Base-by-base conservation (phyloP, 92 coral and sea anemone species). In the Zoanthus solanderi region DNA sequence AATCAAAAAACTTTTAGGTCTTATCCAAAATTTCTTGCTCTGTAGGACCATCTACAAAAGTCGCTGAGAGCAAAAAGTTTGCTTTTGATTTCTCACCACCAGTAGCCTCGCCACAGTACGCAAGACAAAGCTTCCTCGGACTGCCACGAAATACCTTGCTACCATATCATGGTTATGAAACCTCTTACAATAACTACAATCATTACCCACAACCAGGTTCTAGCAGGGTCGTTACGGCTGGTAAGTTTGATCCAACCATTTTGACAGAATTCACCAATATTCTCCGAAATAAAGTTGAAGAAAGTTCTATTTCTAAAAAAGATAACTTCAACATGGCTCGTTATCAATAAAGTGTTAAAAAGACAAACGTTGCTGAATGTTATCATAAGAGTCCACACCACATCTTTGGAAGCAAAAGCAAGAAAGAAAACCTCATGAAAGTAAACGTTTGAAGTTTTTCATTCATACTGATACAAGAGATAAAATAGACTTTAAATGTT, bases 201-300 rank as follows among this genome's bases (percentile, higher is more conserved):
- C 75, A 23, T 44, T 66, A 66, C 75, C 46, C 75, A 0, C 61
- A 67, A 10, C 76, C 75, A 29, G 85, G 85, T 4, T 67, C 85
- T 18, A 81, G 75, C 14, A 71, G 85, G 47, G 85, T 81, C 23
- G 23, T 81, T 81, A 81, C 85, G 14, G 65, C 85, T 48, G 85
- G 85, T 81, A 81, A 81, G 85, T 81, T 81, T 44, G 85, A 81
- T 66, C 85, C 85, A 46, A 67, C 23, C 58, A 75, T 81, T 30
- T 65, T 81, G 45, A 67, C 75, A 65, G 85, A 23, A 42, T 80
- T 80, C n/a, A 18, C n/a, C 12, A 80, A 80, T 17, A 65, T 80
- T 63, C 75, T 80, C 18, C 74, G 75, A 80, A 72, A 80, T 16
- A 60, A 65, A 63, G 42, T 80, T 17, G 42, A 63, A 65, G 85